Evolutionary conservation across 2,797 vertebrate species (phyloP).

Genomic region (Apogon hyalosoma): DNA sequence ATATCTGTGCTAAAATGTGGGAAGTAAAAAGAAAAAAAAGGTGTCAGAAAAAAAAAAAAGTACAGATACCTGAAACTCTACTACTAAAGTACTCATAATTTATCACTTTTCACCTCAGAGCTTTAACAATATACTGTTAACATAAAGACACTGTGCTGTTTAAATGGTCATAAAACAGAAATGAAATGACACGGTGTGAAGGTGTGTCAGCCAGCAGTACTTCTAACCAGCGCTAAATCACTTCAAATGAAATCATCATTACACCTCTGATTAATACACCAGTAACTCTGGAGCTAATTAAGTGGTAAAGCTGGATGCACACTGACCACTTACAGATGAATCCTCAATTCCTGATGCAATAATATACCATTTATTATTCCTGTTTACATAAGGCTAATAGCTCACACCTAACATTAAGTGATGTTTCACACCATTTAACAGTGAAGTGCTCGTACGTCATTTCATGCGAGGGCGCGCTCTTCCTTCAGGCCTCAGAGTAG

Average conservation of each 20-base stretch:
- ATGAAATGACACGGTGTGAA: neutral
- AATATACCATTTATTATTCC: slow-evolving; percentile 29
- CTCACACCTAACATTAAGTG: neutral
- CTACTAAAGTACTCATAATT: too few species aligned
- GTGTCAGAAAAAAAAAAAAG: too few species aligned
- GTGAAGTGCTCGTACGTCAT: neutral
- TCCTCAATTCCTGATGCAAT: neutral
- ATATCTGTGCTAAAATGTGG: too few species aligned
- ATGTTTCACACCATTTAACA: slow-evolving; percentile 15
- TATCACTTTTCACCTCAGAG: neutral
- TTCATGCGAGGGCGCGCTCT: neutral
- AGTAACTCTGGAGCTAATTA: slow-evolving; percentile 42
- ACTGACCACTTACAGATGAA: slow-evolving; percentile 30
- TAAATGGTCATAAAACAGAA: neutral
- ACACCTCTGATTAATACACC: slow-evolving; percentile 50
- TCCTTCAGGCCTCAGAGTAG: neutral
- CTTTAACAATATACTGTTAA: neutral
- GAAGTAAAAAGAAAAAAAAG: too few species aligned
- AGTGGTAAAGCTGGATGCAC: slow-evolving; percentile 14
- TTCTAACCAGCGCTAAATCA: slow-evolving; percentile 33
- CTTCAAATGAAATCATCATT: slow-evolving; percentile 47
- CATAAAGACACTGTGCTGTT: neutral
- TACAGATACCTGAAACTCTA: too few species aligned
- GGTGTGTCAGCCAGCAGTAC: slow-evolving; percentile 11
- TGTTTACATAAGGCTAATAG: slow-evolving; percentile 26